Evolutionary conservation across 2,888 invertebrate species (phyloP).

Genomic region (Pollenia amentaria): DNA sequence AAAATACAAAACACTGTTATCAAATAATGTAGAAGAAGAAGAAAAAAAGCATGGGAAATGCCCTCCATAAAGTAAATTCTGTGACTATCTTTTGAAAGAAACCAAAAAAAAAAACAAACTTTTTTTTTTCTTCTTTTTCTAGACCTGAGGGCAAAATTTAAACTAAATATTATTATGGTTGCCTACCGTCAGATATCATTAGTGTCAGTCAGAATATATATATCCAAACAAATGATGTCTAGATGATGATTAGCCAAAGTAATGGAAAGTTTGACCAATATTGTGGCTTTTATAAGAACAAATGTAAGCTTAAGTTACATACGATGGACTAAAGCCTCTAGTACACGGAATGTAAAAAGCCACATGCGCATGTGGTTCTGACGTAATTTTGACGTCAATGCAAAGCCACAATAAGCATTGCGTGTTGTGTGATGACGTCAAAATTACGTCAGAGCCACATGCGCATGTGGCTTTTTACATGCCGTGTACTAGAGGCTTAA

Average conservation of each 20-base stretch:
- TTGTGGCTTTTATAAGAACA: neutral
- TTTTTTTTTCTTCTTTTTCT: neutral
- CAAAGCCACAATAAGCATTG: too few species aligned
- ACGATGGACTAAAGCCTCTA: too few species aligned
- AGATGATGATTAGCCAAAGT: neutral
- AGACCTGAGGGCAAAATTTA: constrained; percentile 36
- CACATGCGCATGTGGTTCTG: too few species aligned
- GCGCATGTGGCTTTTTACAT: too few species aligned
- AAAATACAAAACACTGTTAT: constrained; percentile 52
- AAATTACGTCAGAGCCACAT: too few species aligned
- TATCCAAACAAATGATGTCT: too few species aligned
- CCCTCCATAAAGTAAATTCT: constrained; percentile 61
- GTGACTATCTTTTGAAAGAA: constrained; percentile 6
- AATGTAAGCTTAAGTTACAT: constrained; percentile 1
- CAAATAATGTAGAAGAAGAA: constrained; percentile 29
- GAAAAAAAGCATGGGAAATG: constrained; percentile 67
- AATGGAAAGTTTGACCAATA: constrained; percentile 22
- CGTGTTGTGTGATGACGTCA: too few species aligned
- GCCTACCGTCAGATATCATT: constrained; percentile 60
- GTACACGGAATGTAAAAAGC: too few species aligned
- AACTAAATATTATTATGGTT: constrained; percentile 47
- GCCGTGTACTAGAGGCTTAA: too few species aligned
- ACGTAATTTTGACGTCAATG: too few species aligned
- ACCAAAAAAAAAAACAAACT: neutral
- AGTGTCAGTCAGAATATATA: constrained; percentile 25